These are phyloP conservation scores for Lycocerus yunnanus DNA, from an alignment of 2,888 invertebrate genomes.

Conservation along the genomic window DNA sequence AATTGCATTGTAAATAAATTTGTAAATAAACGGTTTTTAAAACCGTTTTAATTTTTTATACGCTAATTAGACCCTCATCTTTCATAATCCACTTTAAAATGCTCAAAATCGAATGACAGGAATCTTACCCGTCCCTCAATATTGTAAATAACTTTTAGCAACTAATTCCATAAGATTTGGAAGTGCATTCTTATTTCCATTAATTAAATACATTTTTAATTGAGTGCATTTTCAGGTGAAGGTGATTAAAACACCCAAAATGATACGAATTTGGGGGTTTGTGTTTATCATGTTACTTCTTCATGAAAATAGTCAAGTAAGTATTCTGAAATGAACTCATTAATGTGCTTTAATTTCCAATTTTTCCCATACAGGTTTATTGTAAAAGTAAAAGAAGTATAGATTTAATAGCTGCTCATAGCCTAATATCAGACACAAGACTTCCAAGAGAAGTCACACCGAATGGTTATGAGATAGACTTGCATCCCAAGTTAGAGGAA, in stretches of 20 bases:
- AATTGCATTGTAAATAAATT: no score
- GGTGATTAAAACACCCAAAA: not conserved
- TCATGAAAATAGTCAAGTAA: constrained; percentile 3
- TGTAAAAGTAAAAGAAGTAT: constrained; percentile 60
- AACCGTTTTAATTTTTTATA: no score
- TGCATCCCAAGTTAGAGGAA: constrained; percentile 69
- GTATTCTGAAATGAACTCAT: not conserved
- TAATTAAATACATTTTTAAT: not conserved
- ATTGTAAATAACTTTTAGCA: no score
- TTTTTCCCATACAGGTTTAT: not conserved
- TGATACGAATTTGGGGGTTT: not conserved
- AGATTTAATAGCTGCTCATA: constrained; percentile 72
- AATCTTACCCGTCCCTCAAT: no score
- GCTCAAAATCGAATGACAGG: no score
- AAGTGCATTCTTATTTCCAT: no score
- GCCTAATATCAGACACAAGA: constrained; percentile 66
- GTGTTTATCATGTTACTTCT: not conserved
- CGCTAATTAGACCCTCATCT: no score
- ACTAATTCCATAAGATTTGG: no score
- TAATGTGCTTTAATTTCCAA: not conserved
- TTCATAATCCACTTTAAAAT: no score
- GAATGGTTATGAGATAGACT: constrained; percentile 66
- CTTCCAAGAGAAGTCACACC: constrained; percentile 68
- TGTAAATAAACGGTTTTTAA: no score
- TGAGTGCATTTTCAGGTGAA: not conserved